phyloP scores from a whole-genome alignment of 2,113 vertebrate species.

The Sander lucioperca region DNA sequence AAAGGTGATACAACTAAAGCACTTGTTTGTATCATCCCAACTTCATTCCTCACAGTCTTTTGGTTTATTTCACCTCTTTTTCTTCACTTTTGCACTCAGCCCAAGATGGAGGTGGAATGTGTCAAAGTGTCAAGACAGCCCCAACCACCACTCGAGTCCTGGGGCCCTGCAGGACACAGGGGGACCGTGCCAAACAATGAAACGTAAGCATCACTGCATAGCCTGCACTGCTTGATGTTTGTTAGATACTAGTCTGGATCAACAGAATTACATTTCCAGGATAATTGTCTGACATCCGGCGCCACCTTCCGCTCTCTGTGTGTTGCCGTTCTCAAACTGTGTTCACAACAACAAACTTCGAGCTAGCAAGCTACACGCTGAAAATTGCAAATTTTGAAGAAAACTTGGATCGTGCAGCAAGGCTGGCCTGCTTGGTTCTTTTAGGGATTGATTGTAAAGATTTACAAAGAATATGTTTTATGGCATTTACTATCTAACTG shows the following conservation, averaged over 20 bases:
- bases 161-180: slow-evolving; percentile 72
- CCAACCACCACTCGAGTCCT: slow-evolving; percentile 67
- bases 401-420: too few relatives aligned
- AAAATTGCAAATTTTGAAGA: too few relatives aligned
- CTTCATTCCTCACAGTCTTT: not conserved
- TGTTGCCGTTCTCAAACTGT: too few relatives aligned
- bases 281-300: too few relatives aligned
- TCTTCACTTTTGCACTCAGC: slow-evolving; percentile 43
- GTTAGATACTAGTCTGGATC: not conserved
- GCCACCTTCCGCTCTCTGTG: too few relatives aligned
- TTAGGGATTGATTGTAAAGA: too few relatives aligned
- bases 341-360: too few relatives aligned
- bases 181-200: slow-evolving; percentile 72
- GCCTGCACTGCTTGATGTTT: not conserved
- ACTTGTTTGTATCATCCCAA: not conserved
- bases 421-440: too few relatives aligned
- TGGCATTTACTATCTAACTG: too few relatives aligned
- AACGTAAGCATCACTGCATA: slow-evolving; percentile 68
- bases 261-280: too few relatives aligned
- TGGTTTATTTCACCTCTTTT: slow-evolving; percentile 14
- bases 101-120: slow-evolving; percentile 80
- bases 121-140: slow-evolving; percentile 73
- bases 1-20: slow-evolving; percentile 62
- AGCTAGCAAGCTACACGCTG: too few relatives aligned
- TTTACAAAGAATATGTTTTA: too few relatives aligned